Evolutionary conservation across 2,888 invertebrate genomes (phyloP), one percentile per base, ranked within the genome.

Genomic region (Julus scandinavius): DNA sequence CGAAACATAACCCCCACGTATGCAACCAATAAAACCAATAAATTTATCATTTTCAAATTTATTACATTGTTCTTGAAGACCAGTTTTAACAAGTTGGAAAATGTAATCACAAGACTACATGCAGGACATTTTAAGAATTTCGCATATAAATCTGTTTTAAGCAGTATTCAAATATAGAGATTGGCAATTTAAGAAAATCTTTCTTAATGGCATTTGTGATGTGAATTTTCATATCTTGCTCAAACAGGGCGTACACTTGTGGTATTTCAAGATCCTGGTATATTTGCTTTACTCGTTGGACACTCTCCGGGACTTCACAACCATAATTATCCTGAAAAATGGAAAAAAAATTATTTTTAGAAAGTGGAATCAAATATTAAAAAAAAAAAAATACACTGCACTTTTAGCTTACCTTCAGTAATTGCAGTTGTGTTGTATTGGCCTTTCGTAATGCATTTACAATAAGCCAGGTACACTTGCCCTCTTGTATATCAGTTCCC

Each of bases 391-490:
- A 54, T 45, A 7, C 45, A 29, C 0, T 7, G 7, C 1, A 45
- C 9, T 54, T 54, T 1, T 83, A 90, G 89, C 90, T 90, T 90
- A 94, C 94, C 91, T 95, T 94, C 93, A 97, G 94, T 49, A 96
- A 93, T 91, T 95, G 94, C 90, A 94, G 94, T 91, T 97, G 97
- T 5, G 94, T 93, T 0, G 95, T 93, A 85, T 94, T 94, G 0
- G 96, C 96, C 88, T 96, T 94, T 92, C 97, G 96, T 89, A 98
- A 93, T 13, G 98, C 98, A 0, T 96, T 96, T 0, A 98, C 97
- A 1, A 97, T 95, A 54, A 98, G 93, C 99, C 99, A 99, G 0
- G 97, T 95, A 93, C 99, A 99, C 93, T 99, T 99, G 54, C 98
- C 98, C 90, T 98, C 98, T 93, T 96, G 95, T 90, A 99, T 98